Evolutionary conservation across 2,113 vertebrate species (phyloP).

Genomic region (Cathartes aura): DNA sequence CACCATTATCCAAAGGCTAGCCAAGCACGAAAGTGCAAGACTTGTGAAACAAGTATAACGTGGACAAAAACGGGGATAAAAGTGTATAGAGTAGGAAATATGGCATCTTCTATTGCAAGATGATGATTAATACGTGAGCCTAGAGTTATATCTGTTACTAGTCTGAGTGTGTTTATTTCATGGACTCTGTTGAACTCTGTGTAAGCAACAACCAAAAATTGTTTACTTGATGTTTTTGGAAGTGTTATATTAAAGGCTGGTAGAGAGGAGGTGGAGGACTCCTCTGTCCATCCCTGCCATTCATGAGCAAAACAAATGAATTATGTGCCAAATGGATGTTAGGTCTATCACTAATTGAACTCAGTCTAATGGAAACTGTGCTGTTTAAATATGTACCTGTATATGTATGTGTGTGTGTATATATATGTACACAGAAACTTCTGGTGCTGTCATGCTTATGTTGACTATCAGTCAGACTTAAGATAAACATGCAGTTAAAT

Average conservation of each 20-base stretch:
- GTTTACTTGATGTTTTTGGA: background rate
- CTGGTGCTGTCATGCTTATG: background rate
- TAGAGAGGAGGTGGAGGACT: background rate
- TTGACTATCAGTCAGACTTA: background rate
- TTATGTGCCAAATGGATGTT: background rate
- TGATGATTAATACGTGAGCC: background rate
- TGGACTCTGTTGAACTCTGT: background rate
- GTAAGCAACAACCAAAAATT: background rate
- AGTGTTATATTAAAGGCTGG: background rate
- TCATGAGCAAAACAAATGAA: background rate
- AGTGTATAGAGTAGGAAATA: background rate
- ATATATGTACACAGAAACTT: background rate
- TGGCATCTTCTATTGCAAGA: accelerated
- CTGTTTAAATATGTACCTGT: background rate
- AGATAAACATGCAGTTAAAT: background rate
- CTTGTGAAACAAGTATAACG: background rate
- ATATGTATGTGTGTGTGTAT: accelerated
- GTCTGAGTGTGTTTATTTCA: background rate
- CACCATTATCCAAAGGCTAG: background rate
- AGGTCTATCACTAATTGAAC: background rate
- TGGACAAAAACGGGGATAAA: background rate
- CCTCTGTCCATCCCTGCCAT: background rate
- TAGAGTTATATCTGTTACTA: background rate
- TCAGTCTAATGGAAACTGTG: background rate
- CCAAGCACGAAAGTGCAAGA: background rate